These are phyloP conservation scores for Panthera leo DNA, from an alignment of 2,113 vertebrate genomes.

Conservation along the genomic window DNA sequence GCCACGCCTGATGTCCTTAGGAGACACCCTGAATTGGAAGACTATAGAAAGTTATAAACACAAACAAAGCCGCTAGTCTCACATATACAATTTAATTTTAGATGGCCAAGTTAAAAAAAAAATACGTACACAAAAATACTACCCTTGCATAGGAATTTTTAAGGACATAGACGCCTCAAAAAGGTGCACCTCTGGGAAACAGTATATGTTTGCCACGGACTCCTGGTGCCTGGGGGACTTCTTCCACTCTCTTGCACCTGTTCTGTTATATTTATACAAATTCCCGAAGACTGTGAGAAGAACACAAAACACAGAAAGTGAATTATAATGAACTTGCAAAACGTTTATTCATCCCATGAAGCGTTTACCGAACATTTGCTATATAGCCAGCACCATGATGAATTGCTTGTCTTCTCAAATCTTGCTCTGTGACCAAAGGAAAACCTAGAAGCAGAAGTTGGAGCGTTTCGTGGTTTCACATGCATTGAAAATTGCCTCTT, in stretches of 20 bases:
- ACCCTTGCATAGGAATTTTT: not conserved
- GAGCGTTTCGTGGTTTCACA: not conserved
- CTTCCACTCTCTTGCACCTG: constrained; percentile 63
- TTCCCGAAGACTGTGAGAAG: constrained; percentile 57
- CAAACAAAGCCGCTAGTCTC: not conserved
- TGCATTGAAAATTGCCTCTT: not conserved
- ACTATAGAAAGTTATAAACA: not conserved
- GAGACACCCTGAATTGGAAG: not conserved
- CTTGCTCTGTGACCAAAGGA: not conserved
- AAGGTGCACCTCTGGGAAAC: not conserved
- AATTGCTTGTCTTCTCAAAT: not conserved
- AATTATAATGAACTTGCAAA: not conserved
- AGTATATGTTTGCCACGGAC: no score
- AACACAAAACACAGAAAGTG: not conserved
- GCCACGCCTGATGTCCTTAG: not conserved
- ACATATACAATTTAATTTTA: not conserved
- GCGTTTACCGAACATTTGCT: not conserved
- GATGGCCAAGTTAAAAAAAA: not conserved
- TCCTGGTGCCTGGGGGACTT: not conserved
- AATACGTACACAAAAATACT: not conserved
- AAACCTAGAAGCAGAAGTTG: not conserved
- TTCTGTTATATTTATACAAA: constrained; percentile 51
- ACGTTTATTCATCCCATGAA: not conserved
- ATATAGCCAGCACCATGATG: no score
- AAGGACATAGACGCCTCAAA: not conserved